Base-by-base conservation (phyloP, 2,113 vertebrate genomes). In the Oenanthe melanoleuca region DNA sequence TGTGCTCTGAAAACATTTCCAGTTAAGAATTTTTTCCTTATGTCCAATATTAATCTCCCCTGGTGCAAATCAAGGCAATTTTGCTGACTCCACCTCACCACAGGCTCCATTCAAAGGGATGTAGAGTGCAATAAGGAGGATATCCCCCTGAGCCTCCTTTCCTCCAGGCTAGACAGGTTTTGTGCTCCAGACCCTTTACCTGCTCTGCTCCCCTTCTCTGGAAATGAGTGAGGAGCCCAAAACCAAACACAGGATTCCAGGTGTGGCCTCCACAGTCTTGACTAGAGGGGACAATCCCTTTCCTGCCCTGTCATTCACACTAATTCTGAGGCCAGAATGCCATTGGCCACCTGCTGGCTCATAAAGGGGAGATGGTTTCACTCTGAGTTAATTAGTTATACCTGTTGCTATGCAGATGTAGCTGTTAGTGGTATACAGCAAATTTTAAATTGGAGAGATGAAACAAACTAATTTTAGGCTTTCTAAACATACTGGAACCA, bases 61-160 rank as follows among this genome's bases (percentile, higher is more conserved):
- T 16, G 12, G 3, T 6, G 1, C 31, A 84, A 42, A 47, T 28
- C 34, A 45, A 66, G 5, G 33, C 15, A 11, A 3, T 50, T 80
- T 86, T 4, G 2, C 20, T 0, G 0, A n/a, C 5, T 1, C 5
- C 8, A n/a, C 57, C 8, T 74, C 1, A 1, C 12, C 52, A 13
- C 34, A 52, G 0, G 34, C 28, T 80, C 44, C 31, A 40, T 69
- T 53, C 50, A 61, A 33, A 28, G 24, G 10, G 7, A 12, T 44
- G 34, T 12, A 42, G 25, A 80, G 21, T 4, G 3, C 17, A 20
- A 14, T 11, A 25, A 49, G 13, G 34, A 56, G 55, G n/a, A 23
- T 25, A 4, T 9, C 4, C 6, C 8, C n/a, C 21, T 50, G 21
- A 63, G 25, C 5, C 40, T 71, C 42, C 29, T 56, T 56, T 56